Evolutionary conservation across 2,888 invertebrate genomes (phyloP), one percentile per base, ranked within the genome.

Genomic region (Nomada fabriciana): DNA sequence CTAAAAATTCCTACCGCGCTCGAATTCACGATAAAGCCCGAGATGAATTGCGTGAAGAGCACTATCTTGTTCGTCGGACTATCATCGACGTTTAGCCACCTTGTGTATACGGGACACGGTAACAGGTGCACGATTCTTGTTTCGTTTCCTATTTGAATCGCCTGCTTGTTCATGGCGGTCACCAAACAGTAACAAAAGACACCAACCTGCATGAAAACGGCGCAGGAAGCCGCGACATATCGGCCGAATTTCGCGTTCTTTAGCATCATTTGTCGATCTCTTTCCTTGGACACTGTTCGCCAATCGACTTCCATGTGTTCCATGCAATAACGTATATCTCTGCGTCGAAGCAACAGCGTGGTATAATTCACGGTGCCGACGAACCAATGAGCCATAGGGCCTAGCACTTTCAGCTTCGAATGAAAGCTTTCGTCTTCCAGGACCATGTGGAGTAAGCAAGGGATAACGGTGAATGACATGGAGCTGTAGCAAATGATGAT

Each of bases 361-460:
- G 52, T 74, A 72, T 89, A 91, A 78, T 91, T 91, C 7, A 75
- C 59, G 0, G 89, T 60, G 0, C 86, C 85, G 85, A 90, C 89
- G 0, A 89, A 10, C 47, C 87, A 86, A 53, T 87, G 89, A 43
- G 83, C 86, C n/a, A 88, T 18, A 0, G 91, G 90, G 10, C 89
- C 90, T 23, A 86, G 63, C 73, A 78, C 78, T 23, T 78, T 86
- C 25, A 91, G 29, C n/a, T 67, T 75, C 20, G 18, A 20, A 1
- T n/a, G 11, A 3, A 57, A 3, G 10, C 1, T 60, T 10, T 25
- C 42, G 80, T 88, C 86, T 9, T 87, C 82, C 0, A 91, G 47
- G 7, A 88, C 52, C 0, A 87, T 84, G 72, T 88, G 82, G 10
- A 90, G 63, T 3, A 68, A 70, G 57, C 85, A 87, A 0, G 89